Percentiles rank a stretch among this genome's conserved stretches.
Conservation (phyloP, 2,113 vertebrate species). For the Hepsetus odoe region DNA sequence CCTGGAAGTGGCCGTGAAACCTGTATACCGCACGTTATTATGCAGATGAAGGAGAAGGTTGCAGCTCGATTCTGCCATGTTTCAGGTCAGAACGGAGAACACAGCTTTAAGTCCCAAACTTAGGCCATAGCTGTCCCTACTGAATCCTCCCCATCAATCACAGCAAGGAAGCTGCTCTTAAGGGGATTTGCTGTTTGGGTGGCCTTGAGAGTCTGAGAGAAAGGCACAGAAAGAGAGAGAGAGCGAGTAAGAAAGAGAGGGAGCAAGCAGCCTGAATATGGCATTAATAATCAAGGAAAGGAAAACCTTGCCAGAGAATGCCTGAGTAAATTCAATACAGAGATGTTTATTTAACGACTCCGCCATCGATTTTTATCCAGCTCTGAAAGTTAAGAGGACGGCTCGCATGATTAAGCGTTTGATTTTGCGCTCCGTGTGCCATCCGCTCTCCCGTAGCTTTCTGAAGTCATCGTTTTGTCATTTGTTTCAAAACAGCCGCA, state of each 20-base stretch:
- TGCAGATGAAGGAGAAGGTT: slow-evolving; percentile 37
- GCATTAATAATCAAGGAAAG: slow-evolving; percentile 24
- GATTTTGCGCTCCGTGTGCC: slow-evolving; percentile 49
- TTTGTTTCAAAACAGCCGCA: not conserved
- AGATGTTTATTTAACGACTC: slow-evolving; percentile 41
- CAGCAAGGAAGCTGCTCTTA: slow-evolving; percentile 53
- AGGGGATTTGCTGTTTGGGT: slow-evolving; percentile 55
- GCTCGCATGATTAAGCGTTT: slow-evolving; percentile 61
- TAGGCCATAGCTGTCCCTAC: slow-evolving; percentile 48
- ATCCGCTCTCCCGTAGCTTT: slow-evolving; percentile 41
- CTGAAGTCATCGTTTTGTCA: slow-evolving; percentile 25
- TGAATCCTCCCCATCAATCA: slow-evolving; percentile 67
- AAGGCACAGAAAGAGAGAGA: slow-evolving; percentile 23
- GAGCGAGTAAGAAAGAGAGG: slow-evolving; percentile 27
- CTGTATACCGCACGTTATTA: slow-evolving; percentile 28
- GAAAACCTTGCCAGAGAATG: slow-evolving; percentile 16
- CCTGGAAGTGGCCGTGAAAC: not conserved
- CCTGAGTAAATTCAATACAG: slow-evolving; percentile 28
- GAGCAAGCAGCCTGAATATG: slow-evolving; percentile 6
- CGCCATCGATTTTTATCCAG: slow-evolving; percentile 30
- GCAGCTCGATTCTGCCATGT: slow-evolving; percentile 23
- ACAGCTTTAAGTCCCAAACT: not conserved
- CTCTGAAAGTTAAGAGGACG: slow-evolving; percentile 56
- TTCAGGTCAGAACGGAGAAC: not conserved
- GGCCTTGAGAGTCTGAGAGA: slow-evolving; percentile 40